Evolutionary conservation across 2,797 vertebrate species (phyloP), one percentile per base, ranked within the genome.

Genomic region (Pogonophryne albipinna): DNA sequence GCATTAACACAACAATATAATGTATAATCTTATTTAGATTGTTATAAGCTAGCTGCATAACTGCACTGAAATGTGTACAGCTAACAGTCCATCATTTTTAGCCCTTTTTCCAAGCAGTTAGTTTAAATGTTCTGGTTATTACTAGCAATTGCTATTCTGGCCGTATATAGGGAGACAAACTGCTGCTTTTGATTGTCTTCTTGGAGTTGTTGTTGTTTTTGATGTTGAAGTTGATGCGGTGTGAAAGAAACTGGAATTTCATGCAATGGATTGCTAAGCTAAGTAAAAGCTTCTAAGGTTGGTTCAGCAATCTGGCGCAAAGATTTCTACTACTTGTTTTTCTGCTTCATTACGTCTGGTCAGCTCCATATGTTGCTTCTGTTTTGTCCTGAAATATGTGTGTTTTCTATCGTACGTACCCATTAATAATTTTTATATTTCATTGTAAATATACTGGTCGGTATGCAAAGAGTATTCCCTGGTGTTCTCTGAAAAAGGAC

Each of bases 401-500:
- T 71, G 41, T 42, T 49, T 31, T 46, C 4, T 61, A 34, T 34
- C 8, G 34, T 17, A n/a, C 42, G 23, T 62, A 49, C 7, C 47
- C 31, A 49, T 17, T 9, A 44, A 13, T 63, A 72, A 72, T 2
- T 55, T 44, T 52, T 47, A 59, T 60, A 60, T 63, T 63, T 44
- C 3, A 47, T 23, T 17, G 74, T 68, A 27, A 61, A 58, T 19
- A 20, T 4, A 19, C 42, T n/a, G 19, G 19, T 63, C 49, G 51
- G 56, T 51, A 56, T 17, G 41, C 27, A 42, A 53, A 23, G 51
- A 46, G 20, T 0, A 20, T 47, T 53, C 16, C 17, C 64, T 38
- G 38, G 4, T 52, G 6, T 45, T 19, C 44, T 65, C 60, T 71
- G 71, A 53, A 67, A 47, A 70, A 70, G 49, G 45, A 70, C 60